Percentiles rank a stretch among this genome's conserved stretches.
These are phyloP conservation scores for Drosophila littoralis DNA, from an alignment of 1,140 invertebrate species.

Conservation along the genomic window DNA sequence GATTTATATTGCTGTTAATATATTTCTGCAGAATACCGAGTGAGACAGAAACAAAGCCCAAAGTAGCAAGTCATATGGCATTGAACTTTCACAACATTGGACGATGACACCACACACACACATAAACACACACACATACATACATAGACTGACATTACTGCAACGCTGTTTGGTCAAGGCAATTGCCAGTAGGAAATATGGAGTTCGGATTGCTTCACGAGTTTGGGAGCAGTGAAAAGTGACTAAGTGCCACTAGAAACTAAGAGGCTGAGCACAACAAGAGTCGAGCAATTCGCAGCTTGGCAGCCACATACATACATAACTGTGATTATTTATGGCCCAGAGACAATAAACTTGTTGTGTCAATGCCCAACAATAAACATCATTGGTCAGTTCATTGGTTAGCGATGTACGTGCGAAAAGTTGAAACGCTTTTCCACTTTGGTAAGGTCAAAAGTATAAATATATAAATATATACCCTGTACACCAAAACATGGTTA, in stretches of 20 bases:
- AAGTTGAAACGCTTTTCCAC: slow-evolving; percentile 44
- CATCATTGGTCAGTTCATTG: slow-evolving; percentile 47
- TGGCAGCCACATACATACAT: slow-evolving; percentile 24
- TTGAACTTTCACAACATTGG: slow-evolving; percentile 60
- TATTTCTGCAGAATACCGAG: slow-evolving; percentile 25
- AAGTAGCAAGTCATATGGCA: slow-evolving; percentile 47
- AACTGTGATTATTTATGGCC: slow-evolving; percentile 68
- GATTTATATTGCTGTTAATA: slow-evolving; percentile 8
- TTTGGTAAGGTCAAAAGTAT: slow-evolving; percentile 54
- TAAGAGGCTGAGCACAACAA: slow-evolving; percentile 29
- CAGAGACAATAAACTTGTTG: slow-evolving; percentile 66
- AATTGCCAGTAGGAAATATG: slow-evolving; percentile 25
- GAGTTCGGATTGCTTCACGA: slow-evolving; percentile 14
- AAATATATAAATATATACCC: slow-evolving; percentile 16
- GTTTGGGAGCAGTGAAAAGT: slow-evolving; percentile 22
- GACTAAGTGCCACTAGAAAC: slow-evolving; percentile 72
- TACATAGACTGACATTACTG: background rate
- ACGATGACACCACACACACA: slow-evolving; percentile 8
- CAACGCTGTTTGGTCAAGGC: slow-evolving; percentile 64
- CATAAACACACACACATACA: slow-evolving; percentile 6
- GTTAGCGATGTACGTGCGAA: slow-evolving; percentile 48
- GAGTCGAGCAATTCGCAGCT: slow-evolving; percentile 4
- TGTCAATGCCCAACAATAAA: slow-evolving; percentile 72
- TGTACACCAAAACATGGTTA: background rate
- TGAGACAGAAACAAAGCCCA: slow-evolving; percentile 18